A percentile compares a stretch with the other conserved stretches of the same genome.
phyloP scores from a whole-genome alignment of 2,113 vertebrate species.

The Nibea albiflora region DNA sequence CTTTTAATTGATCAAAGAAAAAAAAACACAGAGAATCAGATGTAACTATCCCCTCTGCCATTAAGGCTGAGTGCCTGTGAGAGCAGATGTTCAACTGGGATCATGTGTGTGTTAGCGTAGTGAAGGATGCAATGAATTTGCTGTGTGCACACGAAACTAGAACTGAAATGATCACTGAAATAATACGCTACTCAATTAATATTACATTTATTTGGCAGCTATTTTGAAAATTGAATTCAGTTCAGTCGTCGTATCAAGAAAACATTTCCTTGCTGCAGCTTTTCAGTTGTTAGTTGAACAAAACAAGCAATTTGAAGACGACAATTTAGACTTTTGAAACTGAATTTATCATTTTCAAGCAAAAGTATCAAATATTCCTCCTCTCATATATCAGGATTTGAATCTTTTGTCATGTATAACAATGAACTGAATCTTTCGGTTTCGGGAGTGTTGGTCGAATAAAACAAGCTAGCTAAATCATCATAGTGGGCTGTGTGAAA shows the following conservation, averaged over 20 bases:
- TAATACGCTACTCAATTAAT: background rate
- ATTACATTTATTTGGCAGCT: slow-evolving; percentile 19
- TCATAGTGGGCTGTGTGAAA: background rate
- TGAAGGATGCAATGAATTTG: slow-evolving; percentile 1
- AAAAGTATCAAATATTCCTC: too few relatives aligned
- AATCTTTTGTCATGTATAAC: background rate
- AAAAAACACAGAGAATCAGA: slow-evolving; percentile 51
- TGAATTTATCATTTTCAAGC: too few relatives aligned
- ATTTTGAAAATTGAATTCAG: background rate
- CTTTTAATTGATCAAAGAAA: slow-evolving; percentile 76
- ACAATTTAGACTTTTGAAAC: background rate
- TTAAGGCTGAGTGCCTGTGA: slow-evolving; percentile 58
- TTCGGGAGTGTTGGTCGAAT: background rate
- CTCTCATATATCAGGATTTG: background rate
- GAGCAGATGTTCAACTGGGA: slow-evolving; percentile 63
- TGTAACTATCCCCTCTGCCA: slow-evolving; percentile 56
- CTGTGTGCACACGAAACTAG: background rate
- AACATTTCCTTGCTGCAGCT: background rate
- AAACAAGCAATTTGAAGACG: background rate
- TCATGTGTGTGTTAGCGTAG: slow-evolving; percentile 27
- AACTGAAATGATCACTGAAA: background rate
- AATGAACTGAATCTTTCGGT: background rate
- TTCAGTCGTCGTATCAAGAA: too few relatives aligned
- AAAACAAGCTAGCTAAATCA: background rate
- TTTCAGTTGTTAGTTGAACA: background rate